phyloP scores from a whole-genome alignment of 2,113 vertebrate species.

The Eulacestoma nigropectus region DNA sequence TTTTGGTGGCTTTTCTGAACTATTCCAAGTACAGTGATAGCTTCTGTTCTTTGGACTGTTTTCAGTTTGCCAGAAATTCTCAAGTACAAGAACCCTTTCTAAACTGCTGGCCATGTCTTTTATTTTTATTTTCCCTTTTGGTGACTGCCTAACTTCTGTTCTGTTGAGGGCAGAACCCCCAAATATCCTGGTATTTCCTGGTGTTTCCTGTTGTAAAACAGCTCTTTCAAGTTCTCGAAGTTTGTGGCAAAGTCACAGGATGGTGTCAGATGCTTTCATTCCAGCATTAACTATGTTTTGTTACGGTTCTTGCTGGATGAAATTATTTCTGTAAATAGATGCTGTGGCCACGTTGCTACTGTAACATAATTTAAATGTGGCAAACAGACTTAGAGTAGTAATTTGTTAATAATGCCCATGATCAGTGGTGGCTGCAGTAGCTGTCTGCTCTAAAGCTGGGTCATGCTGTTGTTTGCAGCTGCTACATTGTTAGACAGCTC shows the following conservation, averaged over 20 bases:
- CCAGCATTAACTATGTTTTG: not conserved
- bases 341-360: not conserved
- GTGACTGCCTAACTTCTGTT: not conserved
- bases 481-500: not conserved
- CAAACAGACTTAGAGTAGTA: not conserved
- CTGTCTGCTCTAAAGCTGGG: not conserved
- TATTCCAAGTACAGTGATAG: not conserved
- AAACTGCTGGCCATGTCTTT: not conserved
- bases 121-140: not conserved
- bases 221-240: not conserved
- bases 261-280: not conserved
- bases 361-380: constrained; percentile 8
- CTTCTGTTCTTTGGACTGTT: not conserved
- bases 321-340: constrained; percentile 25
- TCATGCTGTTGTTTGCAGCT: not conserved
- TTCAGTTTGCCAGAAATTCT: not conserved
- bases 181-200: not conserved
- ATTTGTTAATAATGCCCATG: not conserved
- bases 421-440: not conserved
- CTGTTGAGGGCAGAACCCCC: not conserved
- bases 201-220: not conserved
- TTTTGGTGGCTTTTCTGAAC: not conserved
- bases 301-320: not conserved
- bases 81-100: not conserved
- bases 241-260: not conserved